A percentile compares a stretch with the other conserved stretches of the same genome.
These are phyloP conservation scores for Congeria kusceri DNA, from an alignment of 2,888 invertebrate species.

Conservation along the genomic window DNA sequence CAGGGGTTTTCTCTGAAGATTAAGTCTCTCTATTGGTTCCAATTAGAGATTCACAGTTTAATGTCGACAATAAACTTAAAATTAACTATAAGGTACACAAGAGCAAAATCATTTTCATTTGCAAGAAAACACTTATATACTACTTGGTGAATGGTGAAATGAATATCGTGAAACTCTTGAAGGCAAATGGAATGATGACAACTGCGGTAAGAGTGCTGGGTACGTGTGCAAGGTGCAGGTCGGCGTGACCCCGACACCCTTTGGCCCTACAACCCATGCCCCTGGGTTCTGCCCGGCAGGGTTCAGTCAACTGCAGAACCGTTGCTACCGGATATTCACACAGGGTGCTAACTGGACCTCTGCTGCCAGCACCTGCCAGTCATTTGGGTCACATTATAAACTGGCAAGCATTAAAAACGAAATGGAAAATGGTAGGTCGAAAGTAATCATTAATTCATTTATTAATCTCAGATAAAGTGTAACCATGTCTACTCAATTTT, in stretches of 20 bases:
- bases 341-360: constrained; percentile 64
- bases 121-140: too few species aligned
- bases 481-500: too few species aligned
- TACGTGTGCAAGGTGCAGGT: constrained; percentile 73
- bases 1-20: too few species aligned
- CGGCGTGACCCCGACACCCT: constrained; percentile 47
- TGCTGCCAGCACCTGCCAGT: constrained; percentile 63
- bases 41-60: too few species aligned
- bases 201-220: constrained; percentile 68
- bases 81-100: too few species aligned
- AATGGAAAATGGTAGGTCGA: constrained; percentile 69
- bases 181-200: constrained; percentile 78
- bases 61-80: too few species aligned
- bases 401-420: constrained; percentile 70
- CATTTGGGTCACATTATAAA: constrained; percentile 59
- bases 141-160: too few species aligned
- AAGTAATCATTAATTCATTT: too few species aligned
- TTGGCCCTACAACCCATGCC: constrained; percentile 53
- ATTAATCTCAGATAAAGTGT: too few species aligned
- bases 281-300: constrained; percentile 74
- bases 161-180: neutral
- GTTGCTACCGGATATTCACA: constrained; percentile 71
- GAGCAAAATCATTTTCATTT: too few species aligned
- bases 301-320: constrained; percentile 66
- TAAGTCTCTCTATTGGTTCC: too few species aligned